phyloP scores from a whole-genome alignment of 2,113 vertebrate genomes.

The Cricetomys ansorgei region DNA sequence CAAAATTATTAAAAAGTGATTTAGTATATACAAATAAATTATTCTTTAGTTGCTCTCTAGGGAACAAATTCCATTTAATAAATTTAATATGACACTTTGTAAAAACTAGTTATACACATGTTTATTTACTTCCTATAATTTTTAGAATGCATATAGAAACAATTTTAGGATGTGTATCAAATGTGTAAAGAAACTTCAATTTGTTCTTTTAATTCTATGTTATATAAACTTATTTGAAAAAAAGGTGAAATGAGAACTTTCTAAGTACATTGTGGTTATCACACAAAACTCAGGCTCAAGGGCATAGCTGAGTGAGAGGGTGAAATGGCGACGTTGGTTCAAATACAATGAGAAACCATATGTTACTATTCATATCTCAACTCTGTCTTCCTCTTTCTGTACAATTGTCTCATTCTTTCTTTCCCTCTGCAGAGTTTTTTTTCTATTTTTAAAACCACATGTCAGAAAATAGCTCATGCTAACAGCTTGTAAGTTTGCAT shows the following conservation, averaged over 20 bases:
- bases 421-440: background rate
- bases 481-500: conserved; percentile 55
- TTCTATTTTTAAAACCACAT: conserved; percentile 45
- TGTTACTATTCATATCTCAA: conserved; percentile 21
- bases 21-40: background rate
- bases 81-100: conserved; percentile 14
- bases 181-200: background rate
- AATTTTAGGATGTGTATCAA: too few species aligned
- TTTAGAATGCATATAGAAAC: background rate
- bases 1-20: background rate
- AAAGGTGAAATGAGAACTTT: conserved; percentile 1
- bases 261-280: background rate
- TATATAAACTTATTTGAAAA: background rate
- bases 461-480: conserved; percentile 28
- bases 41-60: background rate
- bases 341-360: background rate
- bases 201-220: background rate
- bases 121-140: background rate
- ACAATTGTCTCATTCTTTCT: background rate
- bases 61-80: conserved; percentile 45
- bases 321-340: background rate
- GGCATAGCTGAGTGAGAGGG: background rate
- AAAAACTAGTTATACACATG: background rate
- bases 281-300: background rate
- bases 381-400: background rate